Evolutionary conservation across 2,888 invertebrate species (phyloP), one percentile per base, ranked within the genome.

Genomic region (Helleia helle): DNA sequence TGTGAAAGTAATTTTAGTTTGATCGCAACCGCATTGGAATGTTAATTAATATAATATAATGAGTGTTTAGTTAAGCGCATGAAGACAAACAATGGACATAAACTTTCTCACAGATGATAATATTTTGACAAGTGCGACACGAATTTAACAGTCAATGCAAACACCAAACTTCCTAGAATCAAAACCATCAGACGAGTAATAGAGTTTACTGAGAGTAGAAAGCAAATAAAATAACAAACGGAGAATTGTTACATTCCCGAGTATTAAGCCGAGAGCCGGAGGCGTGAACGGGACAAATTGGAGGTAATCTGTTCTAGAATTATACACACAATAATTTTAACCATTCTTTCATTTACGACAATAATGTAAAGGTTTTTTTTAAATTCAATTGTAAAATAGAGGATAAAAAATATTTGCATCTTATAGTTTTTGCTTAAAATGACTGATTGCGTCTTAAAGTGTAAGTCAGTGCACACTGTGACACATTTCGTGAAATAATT

Each of bases 171-270:
- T 76, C 80, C 71, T 54, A 61, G 77, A 80, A 79, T 79, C 76
- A 76, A 79, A 79, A 71, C 72, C 66, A 72, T 77, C 74, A 74
- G 65, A 60, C 64, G 65, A 59, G 67, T 71, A 72, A 77, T 76
- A 77, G 75, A 71, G 70, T 76, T 73, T 74, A 72, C 77, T 60
- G 69, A 77, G 69, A 77, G 79, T 70, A 71, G 61, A 69, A 63
- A 66, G 68, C 67, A 80, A 80, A 80, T 72, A 80, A 75, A 80
- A 79, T 76, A 80, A 80, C 76, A 79, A 61, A 66, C 34, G 34
- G 22, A 22, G 22, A 34, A 34, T 34, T 34, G 22, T 34, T 34
- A 34, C 31, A 18, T 15, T 31, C 3, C 15, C 7, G 13, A 30
- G 30, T 30, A 22, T 22, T 18, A 18, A 30, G 4, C 13, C n/a